A percentile compares a stretch with the other conserved stretches of the same genome.
These are phyloP conservation scores for Rotaria sp. DNA, from an alignment of 2,888 invertebrate species.

Conservation along the genomic window DNA sequence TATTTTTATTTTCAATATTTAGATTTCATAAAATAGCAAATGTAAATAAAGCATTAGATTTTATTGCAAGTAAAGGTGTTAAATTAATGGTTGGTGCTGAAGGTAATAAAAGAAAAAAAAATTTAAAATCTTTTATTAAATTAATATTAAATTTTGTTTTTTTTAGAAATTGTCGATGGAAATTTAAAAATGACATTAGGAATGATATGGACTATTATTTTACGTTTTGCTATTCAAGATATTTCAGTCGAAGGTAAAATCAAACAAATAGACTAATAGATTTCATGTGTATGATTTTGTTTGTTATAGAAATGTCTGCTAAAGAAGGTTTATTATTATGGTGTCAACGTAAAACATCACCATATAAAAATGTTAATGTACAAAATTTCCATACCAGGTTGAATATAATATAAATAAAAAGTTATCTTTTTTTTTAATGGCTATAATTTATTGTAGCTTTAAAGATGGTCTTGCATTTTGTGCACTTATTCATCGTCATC, in stretches of 20 bases:
- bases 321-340: slow-evolving; percentile 97
- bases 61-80: slow-evolving; percentile 96
- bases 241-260: slow-evolving; percentile 80
- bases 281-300: neutral
- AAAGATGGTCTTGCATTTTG: slow-evolving; percentile 99
- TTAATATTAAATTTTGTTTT: neutral
- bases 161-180: slow-evolving; percentile 89
- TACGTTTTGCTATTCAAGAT: slow-evolving; percentile 98
- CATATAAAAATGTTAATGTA: slow-evolving; percentile 99
- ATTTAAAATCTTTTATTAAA: neutral
- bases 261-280: neutral
- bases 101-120: slow-evolving; percentile 45
- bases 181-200: slow-evolving; percentile 99
- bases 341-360: slow-evolving; percentile 99
- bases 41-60: slow-evolving; percentile 97
- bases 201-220: slow-evolving; percentile 99
- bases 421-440: neutral
- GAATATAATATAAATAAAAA: neutral
- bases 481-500: slow-evolving; percentile 96
- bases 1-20: neutral
- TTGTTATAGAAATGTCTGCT: slow-evolving; percentile 67
- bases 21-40: slow-evolving; percentile 95
- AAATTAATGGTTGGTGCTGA: slow-evolving; percentile 98
- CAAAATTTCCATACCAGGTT: slow-evolving; percentile 85
- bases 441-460: slow-evolving; percentile 67